A percentile compares a stretch with the other conserved stretches of the same genome.
Evolutionary conservation across 1,140 invertebrate genomes (phyloP).

Genomic region (Apis dorsata): DNA sequence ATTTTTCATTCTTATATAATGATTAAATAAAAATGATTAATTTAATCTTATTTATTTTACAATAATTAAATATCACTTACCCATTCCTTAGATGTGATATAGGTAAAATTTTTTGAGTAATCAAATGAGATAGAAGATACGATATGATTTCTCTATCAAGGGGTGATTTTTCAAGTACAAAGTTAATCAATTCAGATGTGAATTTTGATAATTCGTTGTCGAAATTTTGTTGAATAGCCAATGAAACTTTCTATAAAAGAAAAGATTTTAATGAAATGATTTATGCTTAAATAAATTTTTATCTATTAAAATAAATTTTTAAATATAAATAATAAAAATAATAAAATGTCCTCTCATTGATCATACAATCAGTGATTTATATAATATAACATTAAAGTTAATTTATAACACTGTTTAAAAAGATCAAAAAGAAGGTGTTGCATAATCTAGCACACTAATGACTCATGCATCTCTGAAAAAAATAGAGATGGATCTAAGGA

Average conservation of each 20-base stretch:
- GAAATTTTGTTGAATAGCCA: conserved; percentile 52
- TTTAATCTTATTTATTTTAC: not conserved
- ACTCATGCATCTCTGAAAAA: conserved; percentile 76
- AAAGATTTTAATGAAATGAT: conserved; percentile 15
- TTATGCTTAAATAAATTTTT: not conserved
- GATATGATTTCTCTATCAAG: conserved; percentile 51
- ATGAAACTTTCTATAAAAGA: conserved; percentile 42
- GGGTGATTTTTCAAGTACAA: conserved; percentile 54
- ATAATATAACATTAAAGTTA: not conserved
- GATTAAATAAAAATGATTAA: not conserved
- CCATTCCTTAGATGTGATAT: conserved; percentile 45
- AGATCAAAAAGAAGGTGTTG: conserved; percentile 71
- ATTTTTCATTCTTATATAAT: conserved; percentile 2
- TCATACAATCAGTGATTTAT: conserved; percentile 10
- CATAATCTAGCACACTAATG: conserved; percentile 78
- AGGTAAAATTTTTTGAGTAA: conserved; percentile 47
- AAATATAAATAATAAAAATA: too few species aligned
- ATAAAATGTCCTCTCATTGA: conserved; percentile 51
- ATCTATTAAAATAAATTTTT: not conserved
- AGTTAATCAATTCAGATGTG: conserved; percentile 49
- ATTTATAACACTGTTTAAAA: conserved; percentile 22
- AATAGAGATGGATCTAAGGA: conserved; percentile 78
- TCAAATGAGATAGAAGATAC: conserved; percentile 52
- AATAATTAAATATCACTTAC: conserved; percentile 42
- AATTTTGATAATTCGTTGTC: conserved; percentile 51